A percentile compares a stretch with the other conserved stretches of the same genome.
These are phyloP conservation scores for Latheticus oryzae DNA, from an alignment of 2,888 invertebrate genomes.

Conservation along the genomic window DNA sequence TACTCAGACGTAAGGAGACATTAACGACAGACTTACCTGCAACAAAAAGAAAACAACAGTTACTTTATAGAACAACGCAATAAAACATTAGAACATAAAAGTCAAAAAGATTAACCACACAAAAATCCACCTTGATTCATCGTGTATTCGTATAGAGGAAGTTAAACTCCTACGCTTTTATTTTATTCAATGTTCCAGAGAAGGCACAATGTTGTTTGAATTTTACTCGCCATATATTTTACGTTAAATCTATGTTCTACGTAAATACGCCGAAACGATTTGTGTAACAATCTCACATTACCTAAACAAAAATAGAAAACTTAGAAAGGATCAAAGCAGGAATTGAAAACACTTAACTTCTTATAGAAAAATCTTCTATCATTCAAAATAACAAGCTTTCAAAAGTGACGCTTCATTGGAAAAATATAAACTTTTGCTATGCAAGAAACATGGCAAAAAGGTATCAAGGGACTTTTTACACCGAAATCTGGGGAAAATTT, in stretches of 20 bases:
- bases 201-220: slow-evolving; percentile 34
- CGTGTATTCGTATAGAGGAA: slow-evolving; percentile 32
- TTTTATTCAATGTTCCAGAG: slow-evolving; percentile 39
- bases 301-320: slow-evolving; percentile 11
- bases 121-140: slow-evolving; percentile 43
- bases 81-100: slow-evolving; percentile 40
- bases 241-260: slow-evolving; percentile 31
- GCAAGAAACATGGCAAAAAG: slow-evolving; percentile 20
- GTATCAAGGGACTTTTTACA: slow-evolving; percentile 22
- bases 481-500: slow-evolving; percentile 16
- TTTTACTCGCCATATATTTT: slow-evolving; percentile 39
- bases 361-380: slow-evolving; percentile 27
- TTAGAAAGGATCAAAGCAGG: slow-evolving; percentile 35
- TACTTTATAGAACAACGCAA: slow-evolving; percentile 28
- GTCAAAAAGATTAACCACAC: slow-evolving; percentile 41
- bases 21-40: slow-evolving; percentile 37
- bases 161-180: slow-evolving; percentile 39
- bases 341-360: too few relatives aligned
- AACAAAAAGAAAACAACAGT: slow-evolving; percentile 31
- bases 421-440: slow-evolving; percentile 16
- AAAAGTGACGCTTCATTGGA: slow-evolving; percentile 14
- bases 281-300: slow-evolving; percentile 20
- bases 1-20: slow-evolving; percentile 15
- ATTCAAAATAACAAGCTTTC: slow-evolving; percentile 14
- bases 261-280: slow-evolving; percentile 35